These are phyloP conservation scores for Clistopyga incitator DNA, from an alignment of 2,888 invertebrate species.

Conservation along the genomic window DNA sequence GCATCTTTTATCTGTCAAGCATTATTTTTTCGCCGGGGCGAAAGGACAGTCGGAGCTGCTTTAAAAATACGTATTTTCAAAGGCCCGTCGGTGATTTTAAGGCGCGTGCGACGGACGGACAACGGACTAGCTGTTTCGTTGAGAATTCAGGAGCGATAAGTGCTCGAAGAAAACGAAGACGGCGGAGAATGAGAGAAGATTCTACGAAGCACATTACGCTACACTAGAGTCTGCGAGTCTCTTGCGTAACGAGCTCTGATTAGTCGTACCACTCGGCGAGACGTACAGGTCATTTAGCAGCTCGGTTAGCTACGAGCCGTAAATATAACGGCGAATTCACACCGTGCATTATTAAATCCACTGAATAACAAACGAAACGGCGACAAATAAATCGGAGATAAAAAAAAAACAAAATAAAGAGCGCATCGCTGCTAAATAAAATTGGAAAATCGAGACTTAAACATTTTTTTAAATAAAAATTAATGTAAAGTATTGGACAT, in stretches of 20 bases:
- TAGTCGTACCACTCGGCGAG: conserved; percentile 76
- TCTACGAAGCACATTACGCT: conserved; percentile 23
- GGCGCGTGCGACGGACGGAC: background rate
- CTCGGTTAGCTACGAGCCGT: conserved; percentile 38
- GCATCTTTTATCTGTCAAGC: conserved; percentile 18
- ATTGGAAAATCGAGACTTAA: no score
- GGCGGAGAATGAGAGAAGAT: conserved; percentile 30
- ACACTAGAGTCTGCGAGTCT: conserved; percentile 1
- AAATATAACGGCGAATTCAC: conserved; percentile 43
- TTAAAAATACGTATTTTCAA: conserved; percentile 1
- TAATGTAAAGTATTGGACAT: no score
- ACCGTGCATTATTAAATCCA: background rate
- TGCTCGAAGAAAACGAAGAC: conserved; percentile 28
- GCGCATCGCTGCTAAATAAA: no score
- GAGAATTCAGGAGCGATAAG: conserved; percentile 26
- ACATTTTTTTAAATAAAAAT: no score
- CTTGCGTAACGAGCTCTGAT: conserved; percentile 78
- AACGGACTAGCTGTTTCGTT: conserved; percentile 3
- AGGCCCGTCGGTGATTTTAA: background rate
- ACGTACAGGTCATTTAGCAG: conserved; percentile 69
- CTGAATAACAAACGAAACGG: background rate
- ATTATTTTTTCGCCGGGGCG: conserved; percentile 2
- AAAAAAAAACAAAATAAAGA: no score
- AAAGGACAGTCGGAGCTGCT: background rate
- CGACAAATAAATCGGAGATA: background rate